Evolutionary conservation across 1,140 invertebrate genomes (phyloP).

Genomic region (Drosophila malerkotliana): DNA sequence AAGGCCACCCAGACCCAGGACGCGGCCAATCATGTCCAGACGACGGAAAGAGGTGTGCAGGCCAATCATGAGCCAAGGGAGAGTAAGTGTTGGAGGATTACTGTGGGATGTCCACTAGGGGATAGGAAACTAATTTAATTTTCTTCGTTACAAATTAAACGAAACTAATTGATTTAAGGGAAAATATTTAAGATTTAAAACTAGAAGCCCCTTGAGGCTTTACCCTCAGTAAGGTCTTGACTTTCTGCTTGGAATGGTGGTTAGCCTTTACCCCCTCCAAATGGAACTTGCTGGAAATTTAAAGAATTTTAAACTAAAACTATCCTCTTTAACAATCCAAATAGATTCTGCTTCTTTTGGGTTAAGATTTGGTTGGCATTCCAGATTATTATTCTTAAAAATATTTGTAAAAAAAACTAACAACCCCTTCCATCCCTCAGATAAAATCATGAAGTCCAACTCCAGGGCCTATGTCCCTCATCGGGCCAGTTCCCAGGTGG

Average conservation of each 20-base stretch:
- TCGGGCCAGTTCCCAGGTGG: slow-evolving; percentile 64
- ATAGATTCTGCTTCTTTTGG: neutral
- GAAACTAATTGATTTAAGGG: neutral
- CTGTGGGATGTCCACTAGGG: too few species aligned
- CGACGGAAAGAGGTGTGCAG: slow-evolving; percentile 74
- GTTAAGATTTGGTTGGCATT: neutral
- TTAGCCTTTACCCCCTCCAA: neutral
- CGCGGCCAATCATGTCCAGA: slow-evolving; percentile 60
- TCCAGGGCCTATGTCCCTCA: slow-evolving; percentile 75
- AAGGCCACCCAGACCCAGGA: slow-evolving; percentile 78
- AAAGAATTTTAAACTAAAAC: neutral
- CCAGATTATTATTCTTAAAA: neutral
- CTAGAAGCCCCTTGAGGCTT: neutral
- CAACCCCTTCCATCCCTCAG: slow-evolving; percentile 3
- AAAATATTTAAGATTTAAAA: neutral
- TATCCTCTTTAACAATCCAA: neutral
- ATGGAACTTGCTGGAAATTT: neutral
- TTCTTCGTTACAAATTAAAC: too few species aligned
- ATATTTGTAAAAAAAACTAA: neutral
- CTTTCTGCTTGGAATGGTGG: neutral
- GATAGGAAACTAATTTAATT: too few species aligned
- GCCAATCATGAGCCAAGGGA: slow-evolving; percentile 71
- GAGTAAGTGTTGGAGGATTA: slow-evolving; percentile 43
- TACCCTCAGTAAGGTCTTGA: neutral
- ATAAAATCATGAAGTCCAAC: slow-evolving; percentile 67